Conservation (phyloP, 2,113 vertebrate species). For the Dunckerocampus dactyliophorus region DNA sequence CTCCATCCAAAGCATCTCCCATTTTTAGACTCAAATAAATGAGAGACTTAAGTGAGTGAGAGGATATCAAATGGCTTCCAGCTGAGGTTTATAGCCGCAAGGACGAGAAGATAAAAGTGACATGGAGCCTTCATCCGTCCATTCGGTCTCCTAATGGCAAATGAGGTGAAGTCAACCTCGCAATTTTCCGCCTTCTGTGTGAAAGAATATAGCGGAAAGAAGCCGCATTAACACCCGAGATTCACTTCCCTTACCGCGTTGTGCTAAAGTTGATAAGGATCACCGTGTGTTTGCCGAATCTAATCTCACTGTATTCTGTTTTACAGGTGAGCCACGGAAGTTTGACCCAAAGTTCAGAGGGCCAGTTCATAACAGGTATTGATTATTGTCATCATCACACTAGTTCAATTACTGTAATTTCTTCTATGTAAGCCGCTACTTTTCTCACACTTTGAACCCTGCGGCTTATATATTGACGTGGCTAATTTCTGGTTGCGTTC, state of each 20-base stretch:
- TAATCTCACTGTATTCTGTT: slow-evolving; percentile 37
- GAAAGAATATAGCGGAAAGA: no score
- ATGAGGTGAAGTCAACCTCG: neutral
- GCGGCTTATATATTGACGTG: no score
- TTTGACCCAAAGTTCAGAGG: slow-evolving; percentile 91
- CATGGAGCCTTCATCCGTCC: neutral
- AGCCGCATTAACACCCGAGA: no score
- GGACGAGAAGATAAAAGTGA: slow-evolving; percentile 4
- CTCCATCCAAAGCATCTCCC: slow-evolving; percentile 36
- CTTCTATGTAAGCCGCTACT: neutral
- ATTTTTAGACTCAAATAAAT: slow-evolving; percentile 36
- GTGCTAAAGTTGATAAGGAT: no score
- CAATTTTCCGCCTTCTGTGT: neutral
- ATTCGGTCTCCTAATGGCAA: neutral
- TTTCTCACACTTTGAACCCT: no score
- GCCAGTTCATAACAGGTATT: slow-evolving; percentile 85
- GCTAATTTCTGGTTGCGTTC: no score
- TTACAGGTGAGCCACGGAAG: slow-evolving; percentile 85
- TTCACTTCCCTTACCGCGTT: no score
- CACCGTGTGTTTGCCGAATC: neutral
- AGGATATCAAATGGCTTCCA: slow-evolving; percentile 29
- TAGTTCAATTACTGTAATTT: neutral
- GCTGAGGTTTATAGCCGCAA: slow-evolving; percentile 15
- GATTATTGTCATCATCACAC: neutral
- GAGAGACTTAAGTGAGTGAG: slow-evolving; percentile 21